Percentiles rank a stretch among this genome's conserved stretches.
phyloP scores from a whole-genome alignment of 2,888 invertebrate species.

The Andrena marginata region DNA sequence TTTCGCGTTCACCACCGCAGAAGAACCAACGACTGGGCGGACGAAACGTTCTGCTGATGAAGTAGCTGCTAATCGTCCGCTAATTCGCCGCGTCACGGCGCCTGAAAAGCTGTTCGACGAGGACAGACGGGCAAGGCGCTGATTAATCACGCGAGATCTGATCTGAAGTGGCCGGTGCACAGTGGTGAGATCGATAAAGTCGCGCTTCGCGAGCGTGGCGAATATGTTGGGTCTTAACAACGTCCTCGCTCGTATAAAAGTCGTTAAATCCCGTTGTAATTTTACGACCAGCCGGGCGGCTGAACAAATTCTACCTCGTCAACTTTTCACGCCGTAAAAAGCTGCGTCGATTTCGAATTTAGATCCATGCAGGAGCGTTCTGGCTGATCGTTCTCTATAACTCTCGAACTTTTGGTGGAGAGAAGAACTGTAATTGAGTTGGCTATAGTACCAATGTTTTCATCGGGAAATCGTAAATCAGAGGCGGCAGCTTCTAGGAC shows the following conservation, averaged over 20 bases:
- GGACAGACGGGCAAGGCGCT: background rate
- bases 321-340: background rate
- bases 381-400: no score
- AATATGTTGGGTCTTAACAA: background rate
- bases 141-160: conserved; percentile 10
- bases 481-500: no score
- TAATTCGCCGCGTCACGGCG: background rate
- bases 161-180: conserved; percentile 11
- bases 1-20: background rate
- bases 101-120: background rate
- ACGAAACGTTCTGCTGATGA: background rate
- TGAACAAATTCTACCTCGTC: background rate
- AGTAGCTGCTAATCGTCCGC: conserved; percentile 2
- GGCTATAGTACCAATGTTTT: no score
- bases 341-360: background rate
- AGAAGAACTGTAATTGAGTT: no score
- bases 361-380: no score
- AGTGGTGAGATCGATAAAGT: conserved; percentile 8
- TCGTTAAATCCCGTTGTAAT: conserved; percentile 21
- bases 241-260: background rate
- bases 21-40: background rate
- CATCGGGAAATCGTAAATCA: no score
- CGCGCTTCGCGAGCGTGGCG: background rate
- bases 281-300: conserved; percentile 5
- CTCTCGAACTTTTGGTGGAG: no score